Evolutionary conservation across 2,113 vertebrate species (phyloP), one percentile per base, ranked within the genome.

Genomic region (Manacus vitellinus): DNA sequence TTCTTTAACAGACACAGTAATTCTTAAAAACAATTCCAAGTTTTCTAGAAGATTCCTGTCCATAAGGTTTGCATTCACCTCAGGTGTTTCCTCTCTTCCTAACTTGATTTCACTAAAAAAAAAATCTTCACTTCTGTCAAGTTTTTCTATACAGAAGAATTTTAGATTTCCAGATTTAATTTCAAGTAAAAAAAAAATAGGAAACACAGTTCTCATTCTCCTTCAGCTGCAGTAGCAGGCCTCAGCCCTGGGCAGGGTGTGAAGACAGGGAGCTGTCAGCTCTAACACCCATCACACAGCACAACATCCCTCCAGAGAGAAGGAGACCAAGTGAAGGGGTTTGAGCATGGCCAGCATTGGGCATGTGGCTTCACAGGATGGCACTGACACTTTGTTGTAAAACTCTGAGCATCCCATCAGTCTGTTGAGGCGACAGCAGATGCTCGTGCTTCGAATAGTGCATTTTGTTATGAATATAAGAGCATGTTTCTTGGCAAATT

Each of bases 261-360:
- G 23, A 75, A 56, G 30, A 22, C 31, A 22, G 35, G 63, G 62
- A 44, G 51, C 24, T 55, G 17, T 22, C 68, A 65, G 51, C 84
- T 70, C 30, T 51, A 43, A 41, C 23, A 5, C 24, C 4, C 47
- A 1, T 2, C 44, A 12, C 17, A 4, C 31, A 44, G 51, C 27
- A 35, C 28, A 28, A 16, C 19, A 8, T 12, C 37, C 20, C 31
- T 44, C 7, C 35, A 35, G 63, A 46, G 49, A 39, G 56, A n/a
- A 12, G 18, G 39, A 52, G 49, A 27, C 9, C 12, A 14, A 28
- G 52, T 8, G 65, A 22, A 56, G 37, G 52, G 11, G 8, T 10
- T 12, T 67, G 52, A 77, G 43, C 8, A 0, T 0, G 27, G 84
- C 30, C 54, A 31, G 31, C 1, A 1, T 9, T 16, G 25, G 61